Conservation (phyloP, 2,888 invertebrate genomes). For the Cephalotes varians region DNA sequence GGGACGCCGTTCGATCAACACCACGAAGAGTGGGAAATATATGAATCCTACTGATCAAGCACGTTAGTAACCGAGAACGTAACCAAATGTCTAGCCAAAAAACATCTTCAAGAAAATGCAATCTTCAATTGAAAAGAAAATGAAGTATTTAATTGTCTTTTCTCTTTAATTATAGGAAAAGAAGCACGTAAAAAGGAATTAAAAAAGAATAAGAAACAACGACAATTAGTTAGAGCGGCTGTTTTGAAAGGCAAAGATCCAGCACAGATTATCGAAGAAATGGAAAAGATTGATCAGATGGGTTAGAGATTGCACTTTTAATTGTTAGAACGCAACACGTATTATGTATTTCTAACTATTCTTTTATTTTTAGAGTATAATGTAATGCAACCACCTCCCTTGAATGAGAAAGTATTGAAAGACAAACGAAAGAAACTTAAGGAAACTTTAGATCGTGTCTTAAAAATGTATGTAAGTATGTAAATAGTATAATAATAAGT, state of each 20-base stretch:
- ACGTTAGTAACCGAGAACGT: slow-evolving; percentile 89
- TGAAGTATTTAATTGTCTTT: slow-evolving; percentile 38
- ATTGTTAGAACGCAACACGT: neutral
- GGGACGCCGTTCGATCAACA: slow-evolving; percentile 98
- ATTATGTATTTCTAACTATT: slow-evolving; percentile 11
- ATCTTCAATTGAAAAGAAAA: neutral
- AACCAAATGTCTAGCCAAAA: slow-evolving; percentile 56
- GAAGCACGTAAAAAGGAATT: slow-evolving; percentile 98
- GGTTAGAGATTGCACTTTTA: slow-evolving; percentile 87
- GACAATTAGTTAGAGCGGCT: slow-evolving; percentile 98
- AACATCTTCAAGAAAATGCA: neutral
- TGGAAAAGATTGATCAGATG: slow-evolving; percentile 99
- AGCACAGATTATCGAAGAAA: slow-evolving; percentile 96
- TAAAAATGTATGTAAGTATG: slow-evolving; percentile 97
- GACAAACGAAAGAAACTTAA: slow-evolving; percentile 98
- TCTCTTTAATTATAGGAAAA: slow-evolving; percentile 90
- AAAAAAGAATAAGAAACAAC: slow-evolving; percentile 99
- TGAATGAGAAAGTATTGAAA: slow-evolving; percentile 98
- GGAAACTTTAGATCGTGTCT: slow-evolving; percentile 97
- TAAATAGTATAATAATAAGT: slow-evolving; percentile 44
- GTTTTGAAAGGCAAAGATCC: slow-evolving; percentile 99
- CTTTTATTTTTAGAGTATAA: slow-evolving; percentile 90
- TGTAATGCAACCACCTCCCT: slow-evolving; percentile 96
- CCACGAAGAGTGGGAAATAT: slow-evolving; percentile 99
- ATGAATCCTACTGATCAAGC: slow-evolving; percentile 99